phyloP scores from a whole-genome alignment of 2,113 vertebrate species.

The Ochotona princeps region DNA sequence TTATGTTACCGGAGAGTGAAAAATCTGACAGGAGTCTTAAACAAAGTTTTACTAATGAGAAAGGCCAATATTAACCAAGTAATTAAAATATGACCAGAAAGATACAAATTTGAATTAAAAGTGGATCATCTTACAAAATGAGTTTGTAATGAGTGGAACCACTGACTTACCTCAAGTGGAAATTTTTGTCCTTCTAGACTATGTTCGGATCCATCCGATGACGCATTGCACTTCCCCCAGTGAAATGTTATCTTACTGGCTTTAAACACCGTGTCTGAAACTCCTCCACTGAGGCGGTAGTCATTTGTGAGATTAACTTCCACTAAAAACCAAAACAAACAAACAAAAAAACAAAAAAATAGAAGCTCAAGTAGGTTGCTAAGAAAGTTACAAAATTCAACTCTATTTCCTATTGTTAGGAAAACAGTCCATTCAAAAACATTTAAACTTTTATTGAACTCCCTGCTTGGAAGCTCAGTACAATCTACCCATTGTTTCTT shows the following conservation, averaged over 20 bases:
- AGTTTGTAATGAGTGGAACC: neutral
- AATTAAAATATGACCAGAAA: neutral
- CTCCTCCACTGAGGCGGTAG: conserved; percentile 93
- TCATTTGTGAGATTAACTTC: conserved; percentile 94
- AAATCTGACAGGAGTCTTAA: neutral
- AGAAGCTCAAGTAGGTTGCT: conserved; percentile 52
- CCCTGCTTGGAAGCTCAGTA: neutral
- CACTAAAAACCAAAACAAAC: conserved; percentile 92
- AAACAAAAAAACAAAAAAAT: conserved; percentile 14
- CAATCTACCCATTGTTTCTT: neutral
- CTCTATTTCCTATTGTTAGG: neutral
- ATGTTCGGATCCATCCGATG: conserved; percentile 96
- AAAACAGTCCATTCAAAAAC: conserved; percentile 36
- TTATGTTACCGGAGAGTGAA: neutral
- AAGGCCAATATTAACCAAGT: conserved; percentile 22
- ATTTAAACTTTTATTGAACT: neutral
- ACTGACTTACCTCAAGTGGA: conserved; percentile 93
- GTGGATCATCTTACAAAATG: conserved; percentile 26
- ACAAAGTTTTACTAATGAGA: neutral
- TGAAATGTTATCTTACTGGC: conserved; percentile 96
- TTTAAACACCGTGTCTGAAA: conserved; percentile 91
- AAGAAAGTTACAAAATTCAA: conserved; percentile 32
- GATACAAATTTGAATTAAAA: neutral
- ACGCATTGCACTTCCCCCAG: conserved; percentile 96
- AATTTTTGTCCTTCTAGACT: conserved; percentile 94